phyloP scores from a whole-genome alignment of 1,140 invertebrate species.

The Ctenoplectra terminalis region DNA sequence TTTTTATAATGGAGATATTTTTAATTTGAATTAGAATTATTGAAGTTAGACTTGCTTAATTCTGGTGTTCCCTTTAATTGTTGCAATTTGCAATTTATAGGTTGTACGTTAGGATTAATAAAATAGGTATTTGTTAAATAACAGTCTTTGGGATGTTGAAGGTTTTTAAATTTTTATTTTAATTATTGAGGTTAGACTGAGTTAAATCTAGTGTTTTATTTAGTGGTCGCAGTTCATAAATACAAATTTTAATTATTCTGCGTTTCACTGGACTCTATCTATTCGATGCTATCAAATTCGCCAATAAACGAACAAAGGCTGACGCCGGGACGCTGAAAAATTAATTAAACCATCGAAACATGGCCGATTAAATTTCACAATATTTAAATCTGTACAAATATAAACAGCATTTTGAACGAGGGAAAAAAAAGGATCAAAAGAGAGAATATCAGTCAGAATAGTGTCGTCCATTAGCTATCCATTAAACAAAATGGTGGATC shows the following conservation, averaged over 20 bases:
- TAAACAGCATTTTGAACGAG: neutral
- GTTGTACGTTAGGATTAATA: too few species aligned
- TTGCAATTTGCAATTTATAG: too few species aligned
- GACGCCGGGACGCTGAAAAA: neutral
- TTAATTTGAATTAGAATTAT: too few species aligned
- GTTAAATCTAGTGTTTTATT: too few species aligned
- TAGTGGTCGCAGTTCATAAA: too few species aligned
- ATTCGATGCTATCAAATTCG: neutral
- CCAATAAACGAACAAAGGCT: conserved; percentile 14
- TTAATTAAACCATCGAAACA: conserved; percentile 27
- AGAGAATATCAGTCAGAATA: neutral
- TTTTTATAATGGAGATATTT: too few species aligned
- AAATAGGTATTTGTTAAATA: too few species aligned
- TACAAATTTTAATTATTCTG: neutral
- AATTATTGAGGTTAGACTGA: too few species aligned
- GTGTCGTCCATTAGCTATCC: neutral
- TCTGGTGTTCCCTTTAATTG: too few species aligned
- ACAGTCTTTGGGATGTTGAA: too few species aligned
- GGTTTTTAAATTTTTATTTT: too few species aligned
- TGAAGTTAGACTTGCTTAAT: too few species aligned
- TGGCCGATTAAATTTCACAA: conserved; percentile 27
- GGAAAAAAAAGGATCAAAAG: neutral
- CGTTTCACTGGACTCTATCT: neutral
- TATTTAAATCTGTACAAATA: conserved; percentile 4
- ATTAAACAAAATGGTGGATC: neutral